A percentile compares a stretch with the other conserved stretches of the same genome.
phyloP scores from a whole-genome alignment of 2,888 invertebrate genomes.

The Tanytarsus gracilentus region DNA sequence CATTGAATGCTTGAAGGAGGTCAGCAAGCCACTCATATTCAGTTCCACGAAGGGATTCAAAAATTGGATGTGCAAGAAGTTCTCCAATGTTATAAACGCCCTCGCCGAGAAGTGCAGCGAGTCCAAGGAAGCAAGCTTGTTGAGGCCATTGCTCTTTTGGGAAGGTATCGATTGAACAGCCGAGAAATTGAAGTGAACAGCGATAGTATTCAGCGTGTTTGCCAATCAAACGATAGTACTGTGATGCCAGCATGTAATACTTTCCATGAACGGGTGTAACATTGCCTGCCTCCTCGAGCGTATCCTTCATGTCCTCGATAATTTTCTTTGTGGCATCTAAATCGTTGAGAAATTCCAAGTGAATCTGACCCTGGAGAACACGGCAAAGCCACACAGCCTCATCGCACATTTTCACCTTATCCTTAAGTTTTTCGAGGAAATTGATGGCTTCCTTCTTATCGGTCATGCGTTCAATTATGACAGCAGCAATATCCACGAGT shows the following conservation, averaged over 20 bases:
- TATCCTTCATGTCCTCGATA: slow-evolving; percentile 75
- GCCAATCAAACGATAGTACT: slow-evolving; percentile 72
- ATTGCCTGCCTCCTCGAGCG: slow-evolving; percentile 82
- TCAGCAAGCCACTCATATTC: slow-evolving; percentile 81
- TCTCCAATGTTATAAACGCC: slow-evolving; percentile 97
- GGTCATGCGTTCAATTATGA: slow-evolving; percentile 63
- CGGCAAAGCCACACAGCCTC: slow-evolving; percentile 82
- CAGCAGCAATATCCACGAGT: slow-evolving; percentile 76
- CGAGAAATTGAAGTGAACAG: slow-evolving; percentile 76
- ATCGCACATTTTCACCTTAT: slow-evolving; percentile 74
- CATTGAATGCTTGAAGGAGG: slow-evolving; percentile 75
- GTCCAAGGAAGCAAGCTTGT: slow-evolving; percentile 81
- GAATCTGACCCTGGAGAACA: slow-evolving; percentile 75
- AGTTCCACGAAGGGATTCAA: slow-evolving; percentile 73
- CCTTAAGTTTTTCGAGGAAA: slow-evolving; percentile 81
- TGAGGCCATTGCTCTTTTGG: slow-evolving; percentile 57
- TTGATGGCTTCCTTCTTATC: slow-evolving; percentile 76
- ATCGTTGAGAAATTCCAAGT: slow-evolving; percentile 67
- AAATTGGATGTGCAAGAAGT: slow-evolving; percentile 88
- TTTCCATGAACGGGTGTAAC: slow-evolving; percentile 88
- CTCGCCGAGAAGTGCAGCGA: slow-evolving; percentile 90
- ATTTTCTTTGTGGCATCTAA: slow-evolving; percentile 71
- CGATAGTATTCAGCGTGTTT: slow-evolving; percentile 94
- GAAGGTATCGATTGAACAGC: slow-evolving; percentile 62
- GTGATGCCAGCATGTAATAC: slow-evolving; percentile 87